Percentiles rank a stretch among this genome's conserved stretches.
These are phyloP conservation scores for Petrocephalus zakoni DNA, from an alignment of 2,113 vertebrate genomes.

Conservation along the genomic window DNA sequence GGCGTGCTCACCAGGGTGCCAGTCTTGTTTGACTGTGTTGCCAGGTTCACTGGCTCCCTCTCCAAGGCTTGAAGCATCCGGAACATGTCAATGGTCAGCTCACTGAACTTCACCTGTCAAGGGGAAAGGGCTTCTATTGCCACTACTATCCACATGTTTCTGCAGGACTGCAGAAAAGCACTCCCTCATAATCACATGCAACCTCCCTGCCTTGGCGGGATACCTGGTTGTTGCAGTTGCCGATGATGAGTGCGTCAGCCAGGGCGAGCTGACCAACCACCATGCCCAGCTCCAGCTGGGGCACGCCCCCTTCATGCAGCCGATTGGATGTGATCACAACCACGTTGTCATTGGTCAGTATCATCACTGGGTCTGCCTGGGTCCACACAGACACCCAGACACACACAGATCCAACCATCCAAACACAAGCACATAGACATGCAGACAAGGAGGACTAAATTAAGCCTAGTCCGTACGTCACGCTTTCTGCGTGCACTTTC, in stretches of 20 bases:
- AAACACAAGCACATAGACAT: neutral
- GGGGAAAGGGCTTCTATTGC: neutral
- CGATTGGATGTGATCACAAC: conserved; percentile 84
- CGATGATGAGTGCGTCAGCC: conserved; percentile 90
- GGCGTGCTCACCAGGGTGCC: conserved; percentile 76
- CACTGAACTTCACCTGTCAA: conserved; percentile 91
- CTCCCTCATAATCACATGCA: conserved; percentile 78
- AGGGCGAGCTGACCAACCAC: conserved; percentile 91
- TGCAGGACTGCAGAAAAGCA: conserved; percentile 71
- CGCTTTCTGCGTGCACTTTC: no score
- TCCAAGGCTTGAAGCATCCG: conserved; percentile 97
- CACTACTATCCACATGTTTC: conserved; percentile 60
- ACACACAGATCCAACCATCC: neutral
- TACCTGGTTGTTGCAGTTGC: conserved; percentile 98
- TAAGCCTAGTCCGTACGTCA: neutral
- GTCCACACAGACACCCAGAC: neutral
- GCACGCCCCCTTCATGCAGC: conserved; percentile 79
- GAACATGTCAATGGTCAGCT: conserved; percentile 97
- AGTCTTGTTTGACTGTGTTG: conserved; percentile 86
- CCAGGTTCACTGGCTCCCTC: conserved; percentile 89
- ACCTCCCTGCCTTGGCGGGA: conserved; percentile 38
- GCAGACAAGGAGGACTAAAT: neutral
- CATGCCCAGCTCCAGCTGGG: conserved; percentile 89
- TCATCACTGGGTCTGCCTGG: conserved; percentile 91
- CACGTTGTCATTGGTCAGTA: conserved; percentile 86